These are phyloP conservation scores for Thereva nobilitata DNA, from an alignment of 2,888 invertebrate genomes.

Conservation along the genomic window DNA sequence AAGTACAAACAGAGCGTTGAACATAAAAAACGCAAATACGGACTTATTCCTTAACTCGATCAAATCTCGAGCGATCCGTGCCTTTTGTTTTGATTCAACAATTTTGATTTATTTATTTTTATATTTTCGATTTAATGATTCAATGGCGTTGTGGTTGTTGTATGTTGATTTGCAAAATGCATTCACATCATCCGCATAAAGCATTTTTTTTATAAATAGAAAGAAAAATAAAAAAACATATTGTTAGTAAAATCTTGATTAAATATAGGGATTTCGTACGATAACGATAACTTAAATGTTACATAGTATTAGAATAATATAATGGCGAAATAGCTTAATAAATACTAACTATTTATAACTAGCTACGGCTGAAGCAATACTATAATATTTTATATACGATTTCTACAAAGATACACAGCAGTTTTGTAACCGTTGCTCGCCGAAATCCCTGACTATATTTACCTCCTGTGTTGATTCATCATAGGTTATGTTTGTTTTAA, in stretches of 20 bases:
- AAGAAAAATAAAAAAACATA: slow-evolving; percentile 48
- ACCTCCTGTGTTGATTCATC: slow-evolving; percentile 90
- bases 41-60: slow-evolving; percentile 95
- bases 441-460: slow-evolving; percentile 60
- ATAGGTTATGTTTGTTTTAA: slow-evolving; percentile 90
- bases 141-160: slow-evolving; percentile 10
- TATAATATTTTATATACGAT: too few relatives aligned
- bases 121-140: slow-evolving; percentile 13
- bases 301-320: slow-evolving; percentile 42
- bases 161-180: slow-evolving; percentile 11
- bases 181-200: slow-evolving; percentile 35
- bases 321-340: too few relatives aligned
- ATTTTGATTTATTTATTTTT: slow-evolving; percentile 33
- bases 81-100: slow-evolving; percentile 61
- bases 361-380: too few relatives aligned
- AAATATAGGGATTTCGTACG: slow-evolving; percentile 46
- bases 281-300: slow-evolving; percentile 42
- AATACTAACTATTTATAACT: too few relatives aligned
- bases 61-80: slow-evolving; percentile 85
- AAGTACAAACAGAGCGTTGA: slow-evolving; percentile 98
- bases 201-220: slow-evolving; percentile 43
- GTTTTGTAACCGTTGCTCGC: slow-evolving; percentile 25
- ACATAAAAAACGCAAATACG: slow-evolving; percentile 98
- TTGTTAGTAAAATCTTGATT: slow-evolving; percentile 54
- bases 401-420: too few relatives aligned